Conservation (phyloP, 2,888 invertebrate species). For the Eilema caniola region DNA sequence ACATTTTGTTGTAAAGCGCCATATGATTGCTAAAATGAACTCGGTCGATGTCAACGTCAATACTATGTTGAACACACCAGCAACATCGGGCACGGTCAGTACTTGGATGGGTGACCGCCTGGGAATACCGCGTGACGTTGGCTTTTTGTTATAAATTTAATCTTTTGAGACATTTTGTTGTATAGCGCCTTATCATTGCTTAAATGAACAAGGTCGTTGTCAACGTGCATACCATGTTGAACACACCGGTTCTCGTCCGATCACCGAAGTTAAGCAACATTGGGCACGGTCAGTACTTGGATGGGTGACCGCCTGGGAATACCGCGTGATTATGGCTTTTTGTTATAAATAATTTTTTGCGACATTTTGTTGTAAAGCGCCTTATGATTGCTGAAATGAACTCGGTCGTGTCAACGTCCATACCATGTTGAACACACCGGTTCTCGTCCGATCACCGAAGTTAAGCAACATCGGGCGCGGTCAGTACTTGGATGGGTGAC, state of each 20-base stretch:
- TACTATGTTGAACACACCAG: slow-evolving; percentile 27
- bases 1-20: too few relatives aligned
- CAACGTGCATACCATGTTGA: slow-evolving; percentile 72
- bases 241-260: slow-evolving; percentile 84
- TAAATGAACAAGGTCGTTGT: background rate
- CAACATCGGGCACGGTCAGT: slow-evolving; percentile 83
- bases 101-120: slow-evolving; percentile 84
- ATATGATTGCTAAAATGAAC: too few relatives aligned
- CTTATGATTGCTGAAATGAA: too few relatives aligned
- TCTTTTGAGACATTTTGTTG: slow-evolving; percentile 28
- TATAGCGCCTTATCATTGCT: too few relatives aligned
- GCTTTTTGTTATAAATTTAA: slow-evolving; percentile 62
- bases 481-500: slow-evolving; percentile 85
- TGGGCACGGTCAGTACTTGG: slow-evolving; percentile 84
- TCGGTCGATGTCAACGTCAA: slow-evolving; percentile 25
- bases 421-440: slow-evolving; percentile 76
- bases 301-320: slow-evolving; percentile 83
- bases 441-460: slow-evolving; percentile 85
- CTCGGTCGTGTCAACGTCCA: slow-evolving; percentile 66
- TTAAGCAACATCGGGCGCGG: slow-evolving; percentile 83
- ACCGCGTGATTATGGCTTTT: slow-evolving; percentile 68
- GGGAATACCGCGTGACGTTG: slow-evolving; percentile 71
- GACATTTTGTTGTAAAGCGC: too few relatives aligned
- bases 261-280: slow-evolving; percentile 85
- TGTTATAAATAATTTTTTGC: background rate